Evolutionary conservation across 2,797 vertebrate species (phyloP), one percentile per base, ranked within the genome.

Genomic region (Chloroceryle inda): DNA sequence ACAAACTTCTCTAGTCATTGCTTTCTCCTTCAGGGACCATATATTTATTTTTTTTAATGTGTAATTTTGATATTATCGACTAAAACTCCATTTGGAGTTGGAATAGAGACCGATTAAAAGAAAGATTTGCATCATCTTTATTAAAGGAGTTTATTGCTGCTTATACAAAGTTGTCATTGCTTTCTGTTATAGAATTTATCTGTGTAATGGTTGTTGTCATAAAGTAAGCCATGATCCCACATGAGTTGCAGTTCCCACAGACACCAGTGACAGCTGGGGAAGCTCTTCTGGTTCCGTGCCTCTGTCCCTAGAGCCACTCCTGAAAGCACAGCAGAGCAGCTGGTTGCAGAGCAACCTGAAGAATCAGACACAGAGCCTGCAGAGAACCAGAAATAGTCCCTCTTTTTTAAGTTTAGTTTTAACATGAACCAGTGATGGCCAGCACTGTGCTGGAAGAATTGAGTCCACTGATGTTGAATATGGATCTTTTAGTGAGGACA

Each of bases 401-500:
- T 58, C 11, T 33, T 73, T 45, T 71, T 59, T 31, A 42, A 85
- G n/a, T 11, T 50, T 29, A 24, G 23, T 77, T 76, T 63, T 67
- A 56, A 50, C 21, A n/a, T 0, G 1, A 31, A 31, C 13, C 31
- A 31, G 15, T 27, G 52, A 62, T 22, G 53, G 26, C 9, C 58
- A 69, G 33, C 23, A 35, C 35, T 79, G 59, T 16, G 69, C 44
- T 50, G 59, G 61, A 45, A 59, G 17, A 49, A 24, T 27, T 11
- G 35, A 59, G 68, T 37, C 31, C 17, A 5, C 13, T 0, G 0
- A 0, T 5, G 19, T 63, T 17, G 19, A 47, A 33, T 24, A 27
- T 5, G 24, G 45, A 20, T 33, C 14, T 47, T 52, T 61, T 11
- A n/a, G 26, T 44, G 50, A 79, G 35, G 35, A 44, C 1, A 2